phyloP scores from a whole-genome alignment of 1,140 invertebrate genomes.

The Atopsyche davidsoni region DNA sequence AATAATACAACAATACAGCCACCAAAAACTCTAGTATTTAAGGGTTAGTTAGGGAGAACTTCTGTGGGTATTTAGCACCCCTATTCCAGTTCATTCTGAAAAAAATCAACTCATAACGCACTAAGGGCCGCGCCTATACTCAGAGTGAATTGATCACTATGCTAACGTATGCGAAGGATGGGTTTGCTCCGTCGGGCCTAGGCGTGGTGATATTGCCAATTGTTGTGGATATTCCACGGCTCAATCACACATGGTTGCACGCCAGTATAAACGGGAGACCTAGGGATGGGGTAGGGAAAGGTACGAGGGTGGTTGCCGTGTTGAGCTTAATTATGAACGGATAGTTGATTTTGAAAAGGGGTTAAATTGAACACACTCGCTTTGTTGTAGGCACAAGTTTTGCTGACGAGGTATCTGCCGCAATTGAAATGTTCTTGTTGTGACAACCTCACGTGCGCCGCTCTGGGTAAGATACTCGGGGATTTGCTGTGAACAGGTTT shows the following conservation, averaged over 20 bases:
- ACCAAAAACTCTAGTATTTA: slow-evolving; percentile 30
- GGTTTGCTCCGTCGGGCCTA: too few relatives aligned
- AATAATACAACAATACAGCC: slow-evolving; percentile 29
- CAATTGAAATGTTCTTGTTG: slow-evolving; percentile 7
- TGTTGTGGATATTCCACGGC: slow-evolving; percentile 21
- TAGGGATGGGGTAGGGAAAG: slow-evolving; percentile 7
- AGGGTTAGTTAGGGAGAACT: slow-evolving; percentile 30
- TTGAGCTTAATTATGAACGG: slow-evolving; percentile 31
- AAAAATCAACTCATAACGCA: too few relatives aligned
- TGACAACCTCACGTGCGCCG: not conserved
- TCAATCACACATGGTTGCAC: slow-evolving; percentile 30
- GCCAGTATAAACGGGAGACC: slow-evolving; percentile 4
- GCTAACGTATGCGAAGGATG: too few relatives aligned
- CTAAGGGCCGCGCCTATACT: too few relatives aligned
- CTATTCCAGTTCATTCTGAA: slow-evolving; percentile 19
- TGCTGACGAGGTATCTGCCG: slow-evolving; percentile 16
- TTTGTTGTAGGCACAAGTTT: slow-evolving; percentile 21
- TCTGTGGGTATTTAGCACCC: slow-evolving; percentile 32
- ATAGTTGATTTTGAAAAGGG: slow-evolving; percentile 31
- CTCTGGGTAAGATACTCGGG: not conserved
- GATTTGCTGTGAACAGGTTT: too few relatives aligned
- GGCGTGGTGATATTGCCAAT: too few relatives aligned
- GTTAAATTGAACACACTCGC: slow-evolving; percentile 31
- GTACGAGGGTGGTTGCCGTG: slow-evolving; percentile 11
- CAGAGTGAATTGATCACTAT: too few relatives aligned